Evolutionary conservation across 2,797 vertebrate genomes (phyloP).

Genomic region (Crax fasciolata): DNA sequence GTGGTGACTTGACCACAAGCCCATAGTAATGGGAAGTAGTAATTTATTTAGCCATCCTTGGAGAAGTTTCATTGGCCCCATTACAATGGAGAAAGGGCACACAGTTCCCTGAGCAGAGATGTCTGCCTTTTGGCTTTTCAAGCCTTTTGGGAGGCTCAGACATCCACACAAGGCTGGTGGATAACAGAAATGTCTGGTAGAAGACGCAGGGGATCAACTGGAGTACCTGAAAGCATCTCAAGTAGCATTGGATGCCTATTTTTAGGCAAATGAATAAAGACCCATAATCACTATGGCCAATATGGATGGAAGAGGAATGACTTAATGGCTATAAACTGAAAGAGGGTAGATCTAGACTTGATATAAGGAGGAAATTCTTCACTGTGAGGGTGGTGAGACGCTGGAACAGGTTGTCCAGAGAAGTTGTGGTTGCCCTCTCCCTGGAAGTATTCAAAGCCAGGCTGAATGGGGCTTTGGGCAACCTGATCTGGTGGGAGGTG

Average conservation of each 20-base stretch:
- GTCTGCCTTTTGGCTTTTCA: too few relatives aligned
- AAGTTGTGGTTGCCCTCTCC: too few relatives aligned
- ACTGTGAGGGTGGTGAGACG: too few relatives aligned
- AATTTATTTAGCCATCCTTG: neutral
- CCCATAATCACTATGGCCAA: neutral
- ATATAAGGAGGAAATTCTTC: too few relatives aligned
- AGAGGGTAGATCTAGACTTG: too few relatives aligned
- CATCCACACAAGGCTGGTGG: neutral
- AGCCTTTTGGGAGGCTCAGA: neutral
- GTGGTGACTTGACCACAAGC: neutral
- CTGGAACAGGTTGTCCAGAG: too few relatives aligned
- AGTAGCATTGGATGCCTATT: accelerated
- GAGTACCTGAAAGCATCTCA: neutral
- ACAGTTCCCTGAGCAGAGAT: neutral
- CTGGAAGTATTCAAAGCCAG: too few relatives aligned
- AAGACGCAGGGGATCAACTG: neutral
- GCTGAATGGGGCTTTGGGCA: too few relatives aligned
- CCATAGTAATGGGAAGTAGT: neutral
- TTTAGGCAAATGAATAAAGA: neutral
- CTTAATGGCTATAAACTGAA: neutral
- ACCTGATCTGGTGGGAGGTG: too few relatives aligned
- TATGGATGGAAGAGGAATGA: neutral
- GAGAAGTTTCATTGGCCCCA: neutral
- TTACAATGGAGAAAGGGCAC: neutral
- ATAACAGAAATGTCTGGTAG: neutral